Percentiles rank a stretch among this genome's conserved stretches.
phyloP scores from a whole-genome alignment of 2,797 vertebrate species.

The Orestias chungarensis region DNA sequence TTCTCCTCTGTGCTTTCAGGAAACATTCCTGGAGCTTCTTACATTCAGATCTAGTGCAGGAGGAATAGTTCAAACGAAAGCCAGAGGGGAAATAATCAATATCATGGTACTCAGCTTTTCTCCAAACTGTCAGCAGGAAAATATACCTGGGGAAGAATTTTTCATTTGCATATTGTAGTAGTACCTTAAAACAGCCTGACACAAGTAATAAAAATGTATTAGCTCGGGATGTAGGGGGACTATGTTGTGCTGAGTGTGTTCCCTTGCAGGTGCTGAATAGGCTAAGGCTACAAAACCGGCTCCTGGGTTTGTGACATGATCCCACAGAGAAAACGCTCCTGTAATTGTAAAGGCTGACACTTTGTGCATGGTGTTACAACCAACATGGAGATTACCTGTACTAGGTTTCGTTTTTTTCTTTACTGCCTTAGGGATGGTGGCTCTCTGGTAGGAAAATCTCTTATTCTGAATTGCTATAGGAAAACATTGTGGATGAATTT shows the following conservation, averaged over 20 bases:
- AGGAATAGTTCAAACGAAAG: constrained; percentile 45
- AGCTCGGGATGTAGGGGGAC: constrained; percentile 63
- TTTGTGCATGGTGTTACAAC: constrained; percentile 36
- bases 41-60: constrained; percentile 2
- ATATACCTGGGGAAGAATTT: constrained; percentile 68
- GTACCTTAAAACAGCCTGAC: constrained; percentile 74
- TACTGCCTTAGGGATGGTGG: constrained; percentile 36
- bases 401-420: constrained; percentile 30
- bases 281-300: constrained; percentile 63
- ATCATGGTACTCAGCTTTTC: constrained; percentile 74
- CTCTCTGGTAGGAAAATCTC: constrained; percentile 33
- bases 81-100: constrained; percentile 66
- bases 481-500: constrained; percentile 13
- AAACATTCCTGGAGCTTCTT: constrained; percentile 2
- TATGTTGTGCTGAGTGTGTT: constrained; percentile 74
- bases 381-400: constrained; percentile 18
- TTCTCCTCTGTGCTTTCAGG: constrained; percentile 20
- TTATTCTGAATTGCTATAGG: constrained; percentile 33
- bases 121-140: constrained; percentile 76
- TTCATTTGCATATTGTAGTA: constrained; percentile 77
- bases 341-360: constrained; percentile 65
- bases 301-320: constrained; percentile 62
- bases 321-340: constrained; percentile 59
- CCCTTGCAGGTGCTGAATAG: constrained; percentile 73
- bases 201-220: constrained; percentile 81